Evolutionary conservation across 2,888 invertebrate genomes (phyloP).

Genomic region (Eudasyphora cyanicolor): DNA sequence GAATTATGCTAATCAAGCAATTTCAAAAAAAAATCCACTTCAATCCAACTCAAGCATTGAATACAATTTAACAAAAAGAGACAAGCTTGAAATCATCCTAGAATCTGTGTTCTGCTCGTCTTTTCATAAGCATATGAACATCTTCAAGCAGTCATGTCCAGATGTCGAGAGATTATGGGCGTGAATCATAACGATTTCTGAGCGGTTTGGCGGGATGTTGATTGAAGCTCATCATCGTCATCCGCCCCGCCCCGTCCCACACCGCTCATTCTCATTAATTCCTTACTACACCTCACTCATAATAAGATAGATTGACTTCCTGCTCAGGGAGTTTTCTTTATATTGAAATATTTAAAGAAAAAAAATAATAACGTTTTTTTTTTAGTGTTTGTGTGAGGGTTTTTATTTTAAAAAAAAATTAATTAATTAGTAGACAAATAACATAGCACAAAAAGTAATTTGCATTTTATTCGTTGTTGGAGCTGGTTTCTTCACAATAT

Average conservation of each 20-base stretch:
- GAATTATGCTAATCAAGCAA: slow-evolving; percentile 30
- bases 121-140: background rate
- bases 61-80: background rate
- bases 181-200: slow-evolving; percentile 43
- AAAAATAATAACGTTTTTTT: background rate
- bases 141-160: background rate
- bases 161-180: slow-evolving; percentile 25
- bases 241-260: background rate
- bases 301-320: slow-evolving; percentile 60
- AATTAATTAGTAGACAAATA: background rate
- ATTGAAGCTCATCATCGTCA: background rate
- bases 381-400: background rate
- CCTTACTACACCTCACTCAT: no score
- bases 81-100: background rate
- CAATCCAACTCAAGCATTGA: background rate
- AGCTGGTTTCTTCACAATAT: slow-evolving; percentile 5
- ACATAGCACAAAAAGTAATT: background rate
- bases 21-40: background rate
- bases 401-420: background rate
- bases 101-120: background rate
- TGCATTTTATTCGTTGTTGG: background rate
- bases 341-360: no score
- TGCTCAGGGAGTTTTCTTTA: slow-evolving; percentile 38
- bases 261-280: no score
- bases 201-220: background rate